phyloP scores from a whole-genome alignment of 2,113 vertebrate species.

The Sylvilagus bachmani region DNA sequence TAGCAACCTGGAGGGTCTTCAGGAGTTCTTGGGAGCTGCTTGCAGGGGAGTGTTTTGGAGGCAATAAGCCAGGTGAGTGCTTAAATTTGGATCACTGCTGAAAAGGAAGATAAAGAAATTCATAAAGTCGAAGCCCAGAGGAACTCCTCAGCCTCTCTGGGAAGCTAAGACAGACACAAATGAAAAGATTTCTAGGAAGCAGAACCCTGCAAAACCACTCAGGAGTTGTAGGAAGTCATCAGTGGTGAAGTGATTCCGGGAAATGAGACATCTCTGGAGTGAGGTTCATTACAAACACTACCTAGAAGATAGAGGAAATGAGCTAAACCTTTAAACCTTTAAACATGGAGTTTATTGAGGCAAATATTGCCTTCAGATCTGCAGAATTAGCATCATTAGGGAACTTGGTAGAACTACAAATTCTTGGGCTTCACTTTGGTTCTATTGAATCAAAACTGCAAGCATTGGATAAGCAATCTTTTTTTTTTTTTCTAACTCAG shows the following conservation, averaged over 20 bases:
- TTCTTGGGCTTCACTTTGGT: fast-evolving
- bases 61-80: background rate
- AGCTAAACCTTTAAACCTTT: background rate
- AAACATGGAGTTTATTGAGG: background rate
- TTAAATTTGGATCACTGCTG: background rate
- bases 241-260: background rate
- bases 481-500: too few species aligned
- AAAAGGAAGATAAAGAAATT: background rate
- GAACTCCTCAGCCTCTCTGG: background rate
- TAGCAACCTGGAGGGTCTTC: background rate
- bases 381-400: background rate
- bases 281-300: background rate
- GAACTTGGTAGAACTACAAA: background rate
- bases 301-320: background rate
- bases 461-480: background rate
- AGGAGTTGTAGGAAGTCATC: background rate
- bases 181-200: background rate
- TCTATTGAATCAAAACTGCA: background rate
- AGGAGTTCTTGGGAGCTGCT: background rate
- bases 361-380: background rate
- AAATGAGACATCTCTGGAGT: background rate
- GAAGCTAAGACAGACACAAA: constrained; percentile 5
- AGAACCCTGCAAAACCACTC: background rate
- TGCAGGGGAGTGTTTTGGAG: background rate
- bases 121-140: background rate